Evolutionary conservation across 2,113 vertebrate species (phyloP), one percentile per base, ranked within the genome.

Genomic region (Accipiter cooperii): DNA sequence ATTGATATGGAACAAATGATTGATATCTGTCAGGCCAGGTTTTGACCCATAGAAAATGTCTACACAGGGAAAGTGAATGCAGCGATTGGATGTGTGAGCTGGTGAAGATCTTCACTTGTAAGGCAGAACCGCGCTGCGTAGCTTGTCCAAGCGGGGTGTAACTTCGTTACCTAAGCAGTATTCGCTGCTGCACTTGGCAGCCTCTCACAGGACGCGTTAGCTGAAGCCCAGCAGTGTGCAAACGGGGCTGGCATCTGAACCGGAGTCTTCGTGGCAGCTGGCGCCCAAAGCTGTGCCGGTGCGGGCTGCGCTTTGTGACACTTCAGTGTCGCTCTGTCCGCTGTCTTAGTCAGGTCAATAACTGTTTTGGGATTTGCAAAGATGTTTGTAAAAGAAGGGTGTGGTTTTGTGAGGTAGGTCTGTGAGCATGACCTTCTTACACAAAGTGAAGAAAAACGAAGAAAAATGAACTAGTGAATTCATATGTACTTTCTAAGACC

Each of bases 61-160:
- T 44, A 13, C 31, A 2, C 60, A 7, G 40, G 34, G 64, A 34
- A n/a, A 55, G 13, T 1, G 52, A 60, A 25, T 1, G 10, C 29
- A 55, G 69, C 2, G 24, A 13, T 4, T 34, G 38, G 6, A 7
- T 5, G 9, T 0, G 2, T 2, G 34, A 63, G 51, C 36, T n/a
- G 55, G 4, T 31, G 73, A 63, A 7, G 44, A 22, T 13, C 11
- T 38, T 17, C 10, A 40, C 57, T 68, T 7, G 2, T 24, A 14
- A n/a, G 52, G 42, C 34, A 77, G 75, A 57, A 10, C 36, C 26
- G 42, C 2, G 2, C 42, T 20, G 24, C 17, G 46, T 9, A 8
- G 44, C 10, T 82, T 78, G 70, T 54, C 75, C 33, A 33, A 49
- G 55, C 33, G 58, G 69, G 42, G 49, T 13, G 75, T 51, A 14